Conservation (phyloP, 2,113 vertebrate species). For the Alexandromys fortis region DNA sequence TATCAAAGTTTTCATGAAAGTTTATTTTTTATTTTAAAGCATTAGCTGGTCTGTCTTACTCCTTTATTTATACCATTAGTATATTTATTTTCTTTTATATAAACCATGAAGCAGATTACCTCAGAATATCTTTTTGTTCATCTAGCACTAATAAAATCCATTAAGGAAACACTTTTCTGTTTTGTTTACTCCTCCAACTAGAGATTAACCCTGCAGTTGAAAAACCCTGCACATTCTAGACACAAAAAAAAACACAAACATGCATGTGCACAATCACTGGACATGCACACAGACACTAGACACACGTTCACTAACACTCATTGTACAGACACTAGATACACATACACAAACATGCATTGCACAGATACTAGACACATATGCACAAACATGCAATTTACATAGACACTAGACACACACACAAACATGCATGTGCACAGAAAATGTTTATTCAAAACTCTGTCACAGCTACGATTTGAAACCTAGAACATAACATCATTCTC, state of each 20-base stretch:
- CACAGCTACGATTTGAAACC: not conserved
- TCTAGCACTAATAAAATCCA: not conserved
- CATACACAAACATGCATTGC: not conserved
- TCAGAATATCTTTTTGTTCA: not conserved
- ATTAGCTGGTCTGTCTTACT: not conserved
- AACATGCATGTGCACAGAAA: not conserved
- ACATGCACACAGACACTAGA: not conserved
- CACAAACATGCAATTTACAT: not conserved
- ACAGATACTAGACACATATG: not conserved
- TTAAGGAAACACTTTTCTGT: not conserved
- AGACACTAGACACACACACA: not conserved
- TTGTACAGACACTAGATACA: not conserved
- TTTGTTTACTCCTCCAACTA: not conserved
- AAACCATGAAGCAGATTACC: not conserved
- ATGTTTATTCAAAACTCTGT: not conserved
- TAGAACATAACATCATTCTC: not conserved
- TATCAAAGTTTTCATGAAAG: conserved; percentile 7
- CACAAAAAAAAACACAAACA: not conserved
- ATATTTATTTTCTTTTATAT: not conserved
- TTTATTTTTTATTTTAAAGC: conserved; percentile 35
- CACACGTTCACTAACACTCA: not conserved
- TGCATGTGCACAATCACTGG: too few relatives aligned
- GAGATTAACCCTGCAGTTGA: not conserved
- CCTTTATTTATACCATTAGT: not conserved
- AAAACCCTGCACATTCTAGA: not conserved